Conservation (phyloP, 2,113 vertebrate species). For the Aphyosemion australe region DNA sequence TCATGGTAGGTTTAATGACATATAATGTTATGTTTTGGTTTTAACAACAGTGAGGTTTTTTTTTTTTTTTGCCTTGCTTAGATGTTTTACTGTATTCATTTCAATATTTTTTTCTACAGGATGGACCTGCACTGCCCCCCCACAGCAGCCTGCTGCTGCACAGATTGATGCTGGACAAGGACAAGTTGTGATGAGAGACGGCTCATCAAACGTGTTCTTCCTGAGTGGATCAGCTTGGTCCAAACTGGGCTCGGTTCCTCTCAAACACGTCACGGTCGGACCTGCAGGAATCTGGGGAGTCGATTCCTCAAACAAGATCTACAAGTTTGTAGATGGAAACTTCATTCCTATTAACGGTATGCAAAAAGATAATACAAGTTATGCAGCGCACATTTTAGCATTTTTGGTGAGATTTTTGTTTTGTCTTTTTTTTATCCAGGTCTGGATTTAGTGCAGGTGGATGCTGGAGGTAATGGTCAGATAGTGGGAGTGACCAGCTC, state of each 20-base stretch:
- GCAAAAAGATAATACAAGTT: no score
- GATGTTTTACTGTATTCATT: no score
- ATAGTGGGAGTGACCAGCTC: not conserved
- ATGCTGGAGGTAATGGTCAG: constrained; percentile 34
- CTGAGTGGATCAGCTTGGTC: not conserved
- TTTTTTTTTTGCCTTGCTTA: no score
- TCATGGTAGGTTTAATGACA: constrained; percentile 12
- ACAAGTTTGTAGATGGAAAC: not conserved
- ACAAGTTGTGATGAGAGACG: constrained; percentile 11
- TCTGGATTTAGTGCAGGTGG: constrained; percentile 23
- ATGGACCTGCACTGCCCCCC: not conserved
- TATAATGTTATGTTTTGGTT: no score
- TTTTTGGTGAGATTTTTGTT: no score
- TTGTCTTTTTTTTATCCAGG: no score
- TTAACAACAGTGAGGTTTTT: no score
- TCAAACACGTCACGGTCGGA: constrained; percentile 35
- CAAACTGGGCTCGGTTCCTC: not conserved
- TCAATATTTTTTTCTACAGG: constrained; percentile 1
- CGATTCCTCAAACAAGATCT: fast-evolving
- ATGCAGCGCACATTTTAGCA: no score
- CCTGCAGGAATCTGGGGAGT: constrained; percentile 26
- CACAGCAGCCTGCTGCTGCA: constrained; percentile 5
- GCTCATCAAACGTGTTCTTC: not conserved
- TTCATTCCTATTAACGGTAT: fast-evolving
- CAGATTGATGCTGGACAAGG: constrained; percentile 31